Base-by-base conservation (phyloP, 1,140 invertebrate genomes). In the Gonioctena quinquepunctata region DNA sequence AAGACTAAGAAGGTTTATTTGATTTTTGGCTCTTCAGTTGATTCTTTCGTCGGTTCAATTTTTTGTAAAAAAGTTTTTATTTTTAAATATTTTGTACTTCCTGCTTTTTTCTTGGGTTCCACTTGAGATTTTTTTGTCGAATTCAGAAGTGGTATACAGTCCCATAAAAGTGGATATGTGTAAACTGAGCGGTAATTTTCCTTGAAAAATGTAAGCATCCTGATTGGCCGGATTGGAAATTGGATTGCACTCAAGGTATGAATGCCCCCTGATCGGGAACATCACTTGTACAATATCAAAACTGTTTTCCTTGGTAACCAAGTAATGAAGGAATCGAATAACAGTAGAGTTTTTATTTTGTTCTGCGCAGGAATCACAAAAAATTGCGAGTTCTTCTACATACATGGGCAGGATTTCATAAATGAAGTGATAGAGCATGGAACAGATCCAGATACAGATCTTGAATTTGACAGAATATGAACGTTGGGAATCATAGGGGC, bases 321-420 rank as follows among this genome's bases (percentile, higher is more conserved):
- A 11, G 50, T 69, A 69, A 69, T 75, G 71, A 13, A 75, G 33
- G 62, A 62, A 70, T 65, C 71, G 22, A 22, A 75, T 57, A 11
- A 75, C 63, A 11, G 72, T 71, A 49, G 49, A 64, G 27, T 76
- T 74, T 26, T 74, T 69, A 66, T 74, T 74, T 69, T 74, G 69
- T 22, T 66, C 70, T 11, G 60, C 60, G 27, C 73, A 74, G 3
- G 65, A 72, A 19, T 71, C 69, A n/a, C n/a, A n/a, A 62, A 71
- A 74, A 26, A 74, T 59, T 26, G 33, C 48, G 5, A 65, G 61
- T 18, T 69, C 18, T 33, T 26, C 7, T 13, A 69, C 67, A 19
- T 63, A 21, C 26, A 54, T 18, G 4, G 56, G 16, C 22, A 68
- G 28, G n/a, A 71, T 64, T n/a, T 65, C 3, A 66, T 25, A 54